Base-by-base conservation (phyloP, 2,113 vertebrate species). In the Telmatochromis bifrenatus region DNA sequence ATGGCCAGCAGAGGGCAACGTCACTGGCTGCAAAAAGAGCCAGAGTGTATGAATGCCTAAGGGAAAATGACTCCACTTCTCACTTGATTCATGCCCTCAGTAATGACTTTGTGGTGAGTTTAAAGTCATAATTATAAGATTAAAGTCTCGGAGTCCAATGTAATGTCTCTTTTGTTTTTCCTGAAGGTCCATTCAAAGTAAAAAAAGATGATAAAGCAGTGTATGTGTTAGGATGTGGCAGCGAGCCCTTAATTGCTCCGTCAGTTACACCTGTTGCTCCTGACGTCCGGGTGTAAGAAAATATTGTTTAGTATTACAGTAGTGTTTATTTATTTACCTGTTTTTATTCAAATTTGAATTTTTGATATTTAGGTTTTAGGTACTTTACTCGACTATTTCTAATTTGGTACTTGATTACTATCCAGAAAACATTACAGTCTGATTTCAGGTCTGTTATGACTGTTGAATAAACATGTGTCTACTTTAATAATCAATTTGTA, bases 261-360 rank as follows among this genome's bases (percentile, higher is more conserved):
- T 1, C 23, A 47, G 70, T 12, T 28, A 19, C 9, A 49, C 3
- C 42, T 49, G 15, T n/a, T 13, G 23, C 10, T 77, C 26, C 9
- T 2, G 3, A 49, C 2, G 1, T 31, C 42, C 1, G 1, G 15
- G 5, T 49, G 15, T 75, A 47, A 47, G 42, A 45, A 42, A 47
- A 75, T 19, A 75, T 75, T 28, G 9, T 75, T 31, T 49, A 49
- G 26, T 10, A 73, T n/a, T 15, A 47, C 23, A 47, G 68, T 47
- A 75, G 23, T 19, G 0, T 45, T 45, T 26, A 17, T 73, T 73
- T 73, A 73, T 73, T 70, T 26, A 9, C n/a, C 5, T 73, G n/a
- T 26, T 73, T 45, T 73, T 10, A 45, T 73, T 70, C 0, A 70
- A 45, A 2, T 15, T 3, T 0, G 12, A 26, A 4, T 23, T 70